phyloP scores from a whole-genome alignment of 2,113 vertebrate genomes.

The Muntiacus muntjak region DNA sequence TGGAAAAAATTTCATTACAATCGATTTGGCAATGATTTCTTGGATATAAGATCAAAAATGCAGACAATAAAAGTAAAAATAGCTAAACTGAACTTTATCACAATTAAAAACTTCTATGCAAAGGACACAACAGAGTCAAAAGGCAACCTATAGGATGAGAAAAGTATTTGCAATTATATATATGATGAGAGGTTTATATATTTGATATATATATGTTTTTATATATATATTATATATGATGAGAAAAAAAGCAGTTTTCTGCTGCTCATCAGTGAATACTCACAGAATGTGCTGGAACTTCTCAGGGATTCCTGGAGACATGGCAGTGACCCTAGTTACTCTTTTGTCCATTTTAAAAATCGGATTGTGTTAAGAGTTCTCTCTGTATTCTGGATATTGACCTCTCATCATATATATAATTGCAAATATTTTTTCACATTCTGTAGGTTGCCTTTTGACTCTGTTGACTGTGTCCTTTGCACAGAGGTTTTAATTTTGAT shows the following conservation, averaged over 20 bases:
- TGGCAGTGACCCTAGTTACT: background rate
- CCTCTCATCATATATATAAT: background rate
- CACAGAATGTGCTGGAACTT: background rate
- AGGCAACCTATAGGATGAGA: background rate
- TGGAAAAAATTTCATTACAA: background rate
- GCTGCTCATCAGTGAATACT: background rate
- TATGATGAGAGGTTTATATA: background rate
- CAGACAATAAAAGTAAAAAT: background rate
- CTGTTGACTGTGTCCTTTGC: background rate
- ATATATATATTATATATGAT: background rate
- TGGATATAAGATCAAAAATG: background rate
- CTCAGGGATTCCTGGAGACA: background rate
- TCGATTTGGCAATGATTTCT: background rate
- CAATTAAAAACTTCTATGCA: background rate
- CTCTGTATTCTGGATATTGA: background rate
- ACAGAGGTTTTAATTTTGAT: background rate
- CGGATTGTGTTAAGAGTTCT: background rate
- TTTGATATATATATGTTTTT: background rate
- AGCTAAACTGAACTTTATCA: background rate
- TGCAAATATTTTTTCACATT: background rate
- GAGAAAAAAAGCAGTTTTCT: background rate
- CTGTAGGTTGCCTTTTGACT: background rate
- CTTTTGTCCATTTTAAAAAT: background rate
- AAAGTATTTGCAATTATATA: background rate
- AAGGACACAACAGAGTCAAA: background rate